Conservation (phyloP, 1,140 invertebrate species). For the Thaumatotibia leucotreta region DNA sequence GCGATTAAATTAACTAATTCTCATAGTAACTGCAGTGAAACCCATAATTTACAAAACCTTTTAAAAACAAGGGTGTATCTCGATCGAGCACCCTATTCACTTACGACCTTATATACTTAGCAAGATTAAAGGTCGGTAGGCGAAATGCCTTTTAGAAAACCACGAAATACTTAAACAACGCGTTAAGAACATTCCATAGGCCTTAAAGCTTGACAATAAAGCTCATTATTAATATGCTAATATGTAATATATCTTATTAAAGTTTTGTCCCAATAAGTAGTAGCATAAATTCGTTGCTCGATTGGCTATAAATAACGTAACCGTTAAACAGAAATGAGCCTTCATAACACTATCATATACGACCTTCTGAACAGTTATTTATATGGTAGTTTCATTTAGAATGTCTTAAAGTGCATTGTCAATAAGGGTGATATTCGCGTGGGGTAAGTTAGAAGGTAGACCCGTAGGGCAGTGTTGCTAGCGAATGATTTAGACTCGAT, state of each 20-base stretch:
- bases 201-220: background rate
- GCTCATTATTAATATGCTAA: constrained; percentile 12
- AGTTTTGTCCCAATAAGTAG: constrained; percentile 25
- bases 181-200: background rate
- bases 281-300: constrained; percentile 23
- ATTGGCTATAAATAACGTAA: constrained; percentile 30
- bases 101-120: background rate
- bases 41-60: background rate
- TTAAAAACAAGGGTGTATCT: background rate
- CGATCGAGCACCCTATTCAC: background rate
- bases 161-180: background rate
- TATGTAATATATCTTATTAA: constrained; percentile 10
- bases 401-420: background rate
- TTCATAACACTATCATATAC: too few species aligned
- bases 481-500: background rate
- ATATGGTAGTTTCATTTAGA: background rate
- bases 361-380: background rate
- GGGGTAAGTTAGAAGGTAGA: background rate
- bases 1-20: background rate
- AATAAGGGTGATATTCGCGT: background rate
- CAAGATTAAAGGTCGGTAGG: background rate
- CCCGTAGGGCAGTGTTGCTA: background rate
- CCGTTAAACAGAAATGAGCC: background rate
- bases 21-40: background rate
- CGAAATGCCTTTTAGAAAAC: background rate